Percentiles rank a stretch among this genome's conserved stretches.
Evolutionary conservation across 2,888 invertebrate species (phyloP).

Genomic region (Chouioia cunea): DNA sequence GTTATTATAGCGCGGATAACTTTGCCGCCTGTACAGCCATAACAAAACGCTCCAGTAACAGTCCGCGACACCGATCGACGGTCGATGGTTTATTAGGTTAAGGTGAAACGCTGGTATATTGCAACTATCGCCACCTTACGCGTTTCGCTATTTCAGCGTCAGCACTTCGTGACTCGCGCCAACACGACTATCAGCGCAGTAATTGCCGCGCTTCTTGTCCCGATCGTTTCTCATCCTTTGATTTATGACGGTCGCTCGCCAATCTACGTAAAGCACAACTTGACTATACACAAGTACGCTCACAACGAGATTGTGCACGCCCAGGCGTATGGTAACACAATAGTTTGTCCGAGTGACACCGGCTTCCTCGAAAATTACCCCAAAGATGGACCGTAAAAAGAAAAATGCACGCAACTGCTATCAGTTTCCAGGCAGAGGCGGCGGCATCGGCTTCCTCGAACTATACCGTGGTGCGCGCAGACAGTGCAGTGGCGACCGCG

Average conservation of each 20-base stretch:
- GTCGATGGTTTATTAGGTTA: conserved; percentile 52
- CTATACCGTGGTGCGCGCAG: not conserved
- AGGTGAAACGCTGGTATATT: conserved; percentile 49
- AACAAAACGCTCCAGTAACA: conserved; percentile 48
- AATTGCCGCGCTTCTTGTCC: conserved; percentile 18
- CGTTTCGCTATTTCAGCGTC: conserved; percentile 27
- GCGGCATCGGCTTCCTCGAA: conserved; percentile 31
- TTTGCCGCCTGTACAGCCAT: conserved; percentile 47
- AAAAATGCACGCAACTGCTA: conserved; percentile 8
- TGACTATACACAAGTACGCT: no score
- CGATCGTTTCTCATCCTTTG: conserved; percentile 11
- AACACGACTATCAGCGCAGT: conserved; percentile 23
- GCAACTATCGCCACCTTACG: conserved; percentile 23
- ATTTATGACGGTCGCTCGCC: not conserved
- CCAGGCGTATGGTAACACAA: no score
- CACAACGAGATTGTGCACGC: no score
- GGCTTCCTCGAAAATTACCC: no score
- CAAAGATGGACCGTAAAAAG: no score
- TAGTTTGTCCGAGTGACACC: no score
- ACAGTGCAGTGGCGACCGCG: not conserved
- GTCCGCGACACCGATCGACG: no score
- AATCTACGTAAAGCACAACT: no score
- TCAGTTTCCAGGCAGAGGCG: not conserved
- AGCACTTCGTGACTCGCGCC: no score
- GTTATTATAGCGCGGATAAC: conserved; percentile 55